Evolutionary conservation across 1,140 invertebrate species (phyloP), one percentile per base, ranked within the genome.

Genomic region (Cotesia chilonis): DNA sequence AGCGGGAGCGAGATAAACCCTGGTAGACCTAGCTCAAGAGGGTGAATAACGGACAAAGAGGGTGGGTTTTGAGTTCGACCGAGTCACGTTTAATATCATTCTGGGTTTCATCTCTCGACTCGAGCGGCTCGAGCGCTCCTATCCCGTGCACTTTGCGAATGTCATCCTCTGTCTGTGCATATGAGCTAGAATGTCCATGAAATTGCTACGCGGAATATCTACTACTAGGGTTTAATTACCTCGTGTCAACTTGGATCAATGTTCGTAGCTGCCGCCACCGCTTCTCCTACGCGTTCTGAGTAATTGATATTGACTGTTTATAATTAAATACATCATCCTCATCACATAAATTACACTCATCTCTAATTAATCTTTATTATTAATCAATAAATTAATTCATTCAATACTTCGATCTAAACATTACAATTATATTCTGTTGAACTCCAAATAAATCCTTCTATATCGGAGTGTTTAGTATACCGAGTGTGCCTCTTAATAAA

Each of bases 121-220:
- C 10, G 41, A 28, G 41, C 10, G 28, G 20, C 57, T 59, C 10
- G 41, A 28, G 41, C 3, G 6, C 41, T 47, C 41, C 10, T 59
- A 14, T 28, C 57, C 17, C 57, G 9, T 59, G 57, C 57, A 59
- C 57, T 59, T 59, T 59, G 57, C 20, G 57, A 59, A 59, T 59
- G 57, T 59, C 57, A 59, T 59, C 57, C 5, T 28, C 14, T 59
- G 20, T 59, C 17, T 59, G 57, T 59, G 17, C 20, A 20, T 20
- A 59, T 59, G 57, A 59, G 9, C 41, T 4, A 59, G 57, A 59
- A 59, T 59, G 57, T 59, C 57, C 57, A 59, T 59, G 57, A 59
- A 59, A 59, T 59, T 59, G 17, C 14, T 17, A 59, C 20, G 57
- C 20, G 57, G 57, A 59, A 59, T 59, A 59, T 59, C 57, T 59